These are phyloP conservation scores for Datnioides undecimradiatus DNA, from an alignment of 2,113 vertebrate species.

Conservation along the genomic window DNA sequence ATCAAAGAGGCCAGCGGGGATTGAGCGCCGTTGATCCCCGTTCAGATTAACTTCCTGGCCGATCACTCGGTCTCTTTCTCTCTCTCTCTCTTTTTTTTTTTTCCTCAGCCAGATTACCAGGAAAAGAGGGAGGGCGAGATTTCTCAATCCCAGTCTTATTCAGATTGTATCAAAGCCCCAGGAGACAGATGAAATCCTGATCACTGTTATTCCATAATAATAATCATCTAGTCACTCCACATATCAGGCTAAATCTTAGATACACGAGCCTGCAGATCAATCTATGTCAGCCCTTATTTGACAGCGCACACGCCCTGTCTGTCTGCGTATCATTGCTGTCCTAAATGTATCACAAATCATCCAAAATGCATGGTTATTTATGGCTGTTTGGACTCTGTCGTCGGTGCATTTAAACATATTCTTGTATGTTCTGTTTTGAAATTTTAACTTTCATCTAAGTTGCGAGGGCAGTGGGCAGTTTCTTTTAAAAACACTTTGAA, in stretches of 20 bases:
- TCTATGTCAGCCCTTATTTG: conserved; percentile 72
- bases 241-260: conserved; percentile 68
- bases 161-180: conserved; percentile 76
- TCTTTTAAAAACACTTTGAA: no score
- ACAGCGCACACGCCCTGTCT: conserved; percentile 49
- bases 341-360: conserved; percentile 42
- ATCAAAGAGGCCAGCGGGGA: conserved; percentile 78
- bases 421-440: not conserved
- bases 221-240: conserved; percentile 75
- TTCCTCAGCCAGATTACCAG: conserved; percentile 65
- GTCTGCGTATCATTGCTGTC: conserved; percentile 38
- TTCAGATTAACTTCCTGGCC: conserved; percentile 77
- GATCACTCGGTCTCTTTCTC: conserved; percentile 41
- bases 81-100: not conserved
- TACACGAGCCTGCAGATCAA: conserved; percentile 72
- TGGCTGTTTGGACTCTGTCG: not conserved
- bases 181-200: conserved; percentile 77
- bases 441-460: not conserved
- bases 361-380: conserved; percentile 24
- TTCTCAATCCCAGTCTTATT: conserved; percentile 73
- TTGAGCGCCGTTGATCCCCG: conserved; percentile 72
- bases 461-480: not conserved
- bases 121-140: conserved; percentile 49
- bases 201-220: conserved; percentile 75
- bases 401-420: not conserved